Evolutionary conservation across 1,140 invertebrate species (phyloP), one percentile per base, ranked within the genome.

Genomic region (Linepithema humile): DNA sequence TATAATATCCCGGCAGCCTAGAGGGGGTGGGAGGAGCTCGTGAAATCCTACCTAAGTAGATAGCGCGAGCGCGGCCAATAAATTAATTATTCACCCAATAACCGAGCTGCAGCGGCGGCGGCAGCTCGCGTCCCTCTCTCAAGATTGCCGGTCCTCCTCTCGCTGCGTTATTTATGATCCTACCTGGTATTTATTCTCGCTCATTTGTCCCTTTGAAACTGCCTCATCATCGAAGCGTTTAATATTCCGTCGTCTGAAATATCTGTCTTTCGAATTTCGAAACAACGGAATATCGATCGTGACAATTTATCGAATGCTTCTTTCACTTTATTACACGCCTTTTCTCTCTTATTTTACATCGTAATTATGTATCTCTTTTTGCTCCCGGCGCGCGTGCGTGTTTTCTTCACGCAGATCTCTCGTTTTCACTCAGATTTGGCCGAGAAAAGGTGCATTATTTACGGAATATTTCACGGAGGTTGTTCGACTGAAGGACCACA

Each of bases 141-240:
- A 69, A 57, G 82, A 77, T 65, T 72, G 53, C 64, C 57, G 72
- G 40, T 43, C 55, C 20, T 62, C 53, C 69, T 40, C 78, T 50
- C n/a, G 60, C 87, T 88, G 83, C 78, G 84, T 91, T 91, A 85
- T 92, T 90, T 88, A 91, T 87, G 89, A 89, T 78, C 88, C 86
- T 89, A 82, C 87, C 75, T 83, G 85, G 78, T 89, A 89, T 91
- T 92, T 91, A 92, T 92, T 92, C 89, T 90, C 85, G 87, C 89
- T 90, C 91, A 89, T 92, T 93, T 91, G 92, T 93, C 84, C 88
- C 83, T 55, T 50, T 50, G 57, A 67, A 89, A 65, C 26, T 43
- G 59, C 74, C 59, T 72, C 57, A 50, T 84, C 87, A 48, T 59
- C 23, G 23, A 10, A 38, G 23, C 29, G 10, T 72, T 62, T 57